Evolutionary conservation across 2,797 vertebrate species (phyloP), one percentile per base, ranked within the genome.

Genomic region (Limosa lapponica): DNA sequence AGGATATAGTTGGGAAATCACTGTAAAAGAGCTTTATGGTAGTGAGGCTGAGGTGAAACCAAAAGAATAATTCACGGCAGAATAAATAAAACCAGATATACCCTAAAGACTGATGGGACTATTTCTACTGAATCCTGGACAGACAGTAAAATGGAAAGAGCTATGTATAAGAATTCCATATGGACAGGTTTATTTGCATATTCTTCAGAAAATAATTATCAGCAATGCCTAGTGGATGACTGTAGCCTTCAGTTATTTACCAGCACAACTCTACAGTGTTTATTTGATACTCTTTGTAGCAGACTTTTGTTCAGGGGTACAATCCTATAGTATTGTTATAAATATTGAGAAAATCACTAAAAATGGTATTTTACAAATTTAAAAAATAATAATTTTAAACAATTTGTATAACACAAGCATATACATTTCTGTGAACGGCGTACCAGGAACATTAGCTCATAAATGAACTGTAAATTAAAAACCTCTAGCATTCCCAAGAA

Each of bases 171-270:
- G 30, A 82, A 86, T 81, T 30, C 12, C 8, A 2, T 65, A 27
- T 12, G 3, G 1, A 30, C 19, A 72, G 11, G 8, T 32, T 66
- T 75, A 66, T 75, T 81, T 71, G 6, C 34, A 69, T 61, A 17
- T 27, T 67, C 34, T 91, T 87, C 41, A 67, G 48, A 39, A 92
- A 80, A 64, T 0, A 67, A 64, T 52, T 74, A 37, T 48, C 24
- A 51, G 12, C 27, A 58, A 49, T 16, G 4, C 5, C 23, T 65
- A 77, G 11, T 0, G 4, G 15, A 37, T n/a, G 11, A 41, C 13
- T 83, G 43, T 18, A 67, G 7, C 17, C 17, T 89, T 70, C 59
- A 49, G 20, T 44, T 55, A 6, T 39, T 94, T 49, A 52, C 8
- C 18, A 59, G 10, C 12, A 37, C 10, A 62, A 19, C 16, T 52